Percentiles rank a stretch among this genome's conserved stretches.
phyloP scores from a whole-genome alignment of 2,113 vertebrate genomes.

The Peromyscus californicus region DNA sequence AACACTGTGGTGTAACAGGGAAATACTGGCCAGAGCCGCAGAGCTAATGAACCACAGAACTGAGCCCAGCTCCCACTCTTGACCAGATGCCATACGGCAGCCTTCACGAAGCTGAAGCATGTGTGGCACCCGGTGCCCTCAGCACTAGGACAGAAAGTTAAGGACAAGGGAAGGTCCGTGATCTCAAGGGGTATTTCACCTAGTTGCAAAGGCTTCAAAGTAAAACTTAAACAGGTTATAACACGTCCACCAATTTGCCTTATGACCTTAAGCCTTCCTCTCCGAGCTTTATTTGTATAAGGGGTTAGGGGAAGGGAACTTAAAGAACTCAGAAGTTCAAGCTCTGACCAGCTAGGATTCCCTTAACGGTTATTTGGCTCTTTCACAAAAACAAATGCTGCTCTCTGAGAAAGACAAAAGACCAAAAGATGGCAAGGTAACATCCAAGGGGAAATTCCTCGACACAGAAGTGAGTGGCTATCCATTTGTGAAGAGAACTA shows the following conservation, averaged over 20 bases:
- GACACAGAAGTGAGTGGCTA: conserved; percentile 27
- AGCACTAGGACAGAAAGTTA: not conserved
- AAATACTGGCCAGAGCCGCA: not conserved
- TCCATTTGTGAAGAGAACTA: conserved; percentile 76
- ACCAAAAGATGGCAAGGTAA: not conserved
- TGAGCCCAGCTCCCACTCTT: not conserved
- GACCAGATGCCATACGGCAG: not conserved
- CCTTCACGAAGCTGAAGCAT: not conserved
- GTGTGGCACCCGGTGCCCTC: not conserved
- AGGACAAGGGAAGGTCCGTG: conserved; percentile 16
- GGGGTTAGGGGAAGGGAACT: too few relatives aligned
- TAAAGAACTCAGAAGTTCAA: not conserved
- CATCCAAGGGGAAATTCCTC: not conserved
- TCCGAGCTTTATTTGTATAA: not conserved
- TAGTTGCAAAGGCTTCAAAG: conserved; percentile 38
- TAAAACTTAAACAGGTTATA: conserved; percentile 43
- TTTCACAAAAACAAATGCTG: not conserved
- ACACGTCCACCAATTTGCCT: conserved; percentile 6
- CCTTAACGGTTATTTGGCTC: not conserved
- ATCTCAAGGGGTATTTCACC: conserved; percentile 14
- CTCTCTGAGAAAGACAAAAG: conserved; percentile 48
- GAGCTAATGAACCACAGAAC: not conserved
- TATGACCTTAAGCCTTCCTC: conserved; percentile 36
- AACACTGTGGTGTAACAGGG: not conserved
- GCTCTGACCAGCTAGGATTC: conserved; percentile 20